Conservation (phyloP, 2,888 invertebrate genomes). For the Erebia ligea region DNA sequence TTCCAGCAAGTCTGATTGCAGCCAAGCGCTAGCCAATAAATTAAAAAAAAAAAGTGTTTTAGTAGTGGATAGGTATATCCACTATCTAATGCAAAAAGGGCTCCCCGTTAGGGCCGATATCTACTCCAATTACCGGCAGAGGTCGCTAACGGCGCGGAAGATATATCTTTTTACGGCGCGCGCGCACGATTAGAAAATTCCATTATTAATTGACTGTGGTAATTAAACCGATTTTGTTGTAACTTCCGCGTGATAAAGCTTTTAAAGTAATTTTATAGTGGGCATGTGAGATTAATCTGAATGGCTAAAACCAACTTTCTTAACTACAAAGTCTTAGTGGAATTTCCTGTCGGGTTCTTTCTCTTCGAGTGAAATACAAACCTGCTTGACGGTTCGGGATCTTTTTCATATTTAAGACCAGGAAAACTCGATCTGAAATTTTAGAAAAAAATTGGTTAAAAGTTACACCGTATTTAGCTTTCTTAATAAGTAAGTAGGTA, state of each 20-base stretch:
- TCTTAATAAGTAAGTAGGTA: not conserved
- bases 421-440: not conserved
- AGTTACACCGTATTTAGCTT: not conserved
- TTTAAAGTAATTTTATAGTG: conserved; percentile 24
- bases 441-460: not conserved
- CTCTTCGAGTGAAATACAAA: too few species aligned
- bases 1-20: too few species aligned
- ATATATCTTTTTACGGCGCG: conserved; percentile 77
- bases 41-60: not conserved
- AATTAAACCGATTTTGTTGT: conserved; percentile 64
- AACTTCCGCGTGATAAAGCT: conserved; percentile 34
- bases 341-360: not conserved
- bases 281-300: conserved; percentile 8
- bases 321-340: not conserved
- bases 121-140: conserved; percentile 51
- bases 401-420: not conserved
- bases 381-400: too few species aligned
- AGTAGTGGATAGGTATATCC: conserved; percentile 2
- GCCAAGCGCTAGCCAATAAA: too few species aligned
- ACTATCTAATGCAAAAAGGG: conserved; percentile 32
- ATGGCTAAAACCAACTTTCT: not conserved
- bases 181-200: conserved; percentile 78
- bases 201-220: conserved; percentile 73
- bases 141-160: conserved; percentile 62
- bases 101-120: conserved; percentile 61